Conservation (phyloP, 2,113 vertebrate species). For the Toxotes jaculatrix region DNA sequence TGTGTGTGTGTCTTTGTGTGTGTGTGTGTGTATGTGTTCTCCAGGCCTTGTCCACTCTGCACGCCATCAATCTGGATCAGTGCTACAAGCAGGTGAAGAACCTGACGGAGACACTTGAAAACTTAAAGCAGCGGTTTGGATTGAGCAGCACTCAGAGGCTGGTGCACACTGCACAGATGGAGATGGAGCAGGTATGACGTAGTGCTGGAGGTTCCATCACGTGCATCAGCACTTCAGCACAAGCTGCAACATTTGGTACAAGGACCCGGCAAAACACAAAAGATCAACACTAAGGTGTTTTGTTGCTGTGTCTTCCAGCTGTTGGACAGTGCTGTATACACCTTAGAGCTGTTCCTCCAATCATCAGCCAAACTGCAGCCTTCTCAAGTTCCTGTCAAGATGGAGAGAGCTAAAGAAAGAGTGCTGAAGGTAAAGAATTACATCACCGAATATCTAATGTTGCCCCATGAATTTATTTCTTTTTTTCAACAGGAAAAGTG, state of each 20-base stretch:
- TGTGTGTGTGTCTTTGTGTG: background rate
- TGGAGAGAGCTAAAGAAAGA: constrained; percentile 66
- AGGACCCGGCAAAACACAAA: too few species aligned
- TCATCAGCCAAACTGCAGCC: constrained; percentile 61
- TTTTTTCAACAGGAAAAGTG: too few species aligned
- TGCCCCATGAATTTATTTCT: background rate
- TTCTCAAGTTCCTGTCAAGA: constrained; percentile 48
- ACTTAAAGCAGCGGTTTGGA: constrained; percentile 65
- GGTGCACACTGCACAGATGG: constrained; percentile 63
- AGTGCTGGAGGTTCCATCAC: background rate
- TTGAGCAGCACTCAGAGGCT: constrained; percentile 57
- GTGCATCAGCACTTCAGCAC: background rate
- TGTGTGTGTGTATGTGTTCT: constrained; percentile 9
- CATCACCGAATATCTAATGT: background rate
- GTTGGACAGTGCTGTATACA: constrained; percentile 69
- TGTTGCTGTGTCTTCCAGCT: constrained; percentile 57
- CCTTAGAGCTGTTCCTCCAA: constrained; percentile 66
- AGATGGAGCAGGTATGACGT: constrained; percentile 72
- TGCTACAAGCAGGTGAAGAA: constrained; percentile 61
- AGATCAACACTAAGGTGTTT: background rate
- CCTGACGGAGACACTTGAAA: constrained; percentile 37
- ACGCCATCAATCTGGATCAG: constrained; percentile 57
- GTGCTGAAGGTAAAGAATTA: constrained; percentile 69
- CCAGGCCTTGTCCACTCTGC: constrained; percentile 53
- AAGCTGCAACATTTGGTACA: background rate